Conservation (phyloP, 2,888 invertebrate genomes). For the Mythimna pallens region DNA sequence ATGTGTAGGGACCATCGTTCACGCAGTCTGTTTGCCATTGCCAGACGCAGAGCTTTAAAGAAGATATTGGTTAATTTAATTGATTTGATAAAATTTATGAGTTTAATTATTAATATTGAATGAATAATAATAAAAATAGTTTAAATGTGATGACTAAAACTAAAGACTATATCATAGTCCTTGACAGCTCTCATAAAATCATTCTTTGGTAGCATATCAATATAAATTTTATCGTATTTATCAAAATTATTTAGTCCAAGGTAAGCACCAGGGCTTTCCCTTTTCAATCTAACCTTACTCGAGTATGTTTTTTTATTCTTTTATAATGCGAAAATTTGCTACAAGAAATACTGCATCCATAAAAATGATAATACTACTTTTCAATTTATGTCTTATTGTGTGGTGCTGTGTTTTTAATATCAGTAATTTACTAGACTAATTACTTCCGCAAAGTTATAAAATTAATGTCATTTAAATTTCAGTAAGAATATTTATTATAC, state of each 20-base stretch:
- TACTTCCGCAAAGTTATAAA: neutral
- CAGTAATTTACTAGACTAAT: neutral
- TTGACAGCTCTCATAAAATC: no score
- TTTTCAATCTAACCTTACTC: neutral
- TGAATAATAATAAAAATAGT: no score
- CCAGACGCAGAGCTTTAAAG: constrained; percentile 42
- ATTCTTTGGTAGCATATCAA: neutral
- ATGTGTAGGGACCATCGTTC: constrained; percentile 23
- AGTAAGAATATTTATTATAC: no score
- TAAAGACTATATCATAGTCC: neutral
- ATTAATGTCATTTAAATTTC: neutral
- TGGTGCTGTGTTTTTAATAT: neutral
- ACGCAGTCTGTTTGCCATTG: constrained; percentile 38
- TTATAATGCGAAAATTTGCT: neutral
- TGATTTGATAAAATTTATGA: neutral
- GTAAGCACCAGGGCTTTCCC: constrained; percentile 4
- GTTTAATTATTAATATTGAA: neutral
- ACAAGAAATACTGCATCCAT: neutral
- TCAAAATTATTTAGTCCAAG: constrained; percentile 6
- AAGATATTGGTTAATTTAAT: neutral
- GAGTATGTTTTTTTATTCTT: constrained; percentile 2
- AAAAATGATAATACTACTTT: neutral
- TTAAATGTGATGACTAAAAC: no score
- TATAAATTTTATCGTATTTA: neutral
- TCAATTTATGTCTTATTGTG: neutral